Base-by-base conservation (phyloP, 1,140 invertebrate species). In the Whitmania pigra region DNA sequence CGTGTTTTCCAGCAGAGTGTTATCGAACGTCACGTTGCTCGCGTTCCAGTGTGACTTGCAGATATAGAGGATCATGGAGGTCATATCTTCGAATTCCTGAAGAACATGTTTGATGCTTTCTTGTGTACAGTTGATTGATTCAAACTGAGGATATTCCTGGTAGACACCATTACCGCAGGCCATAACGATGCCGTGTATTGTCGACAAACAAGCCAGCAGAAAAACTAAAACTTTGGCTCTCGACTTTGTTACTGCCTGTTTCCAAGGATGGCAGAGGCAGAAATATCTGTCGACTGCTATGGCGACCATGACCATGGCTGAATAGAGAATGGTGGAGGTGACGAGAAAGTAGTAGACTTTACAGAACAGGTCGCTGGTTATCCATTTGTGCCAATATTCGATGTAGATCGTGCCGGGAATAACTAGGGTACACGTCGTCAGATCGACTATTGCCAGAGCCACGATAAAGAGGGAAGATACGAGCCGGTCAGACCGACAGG, bases 281-380 rank as follows among this genome's bases (percentile, higher is more conserved):
- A 81, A 77, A 71, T 80, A 82, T 27, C 81, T 74, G 72, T 82
- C 81, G 49, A 80, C 75, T 29, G 80, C 80, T 36, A 82, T 81
- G 29, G 78, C 79, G 27, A 80, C 78, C 80, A 82, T 82, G 29
- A 82, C 78, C 67, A 81, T 78, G 3, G 79, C 77, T 18, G 80
- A 80, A 40, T 80, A 76, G 0, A 79, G 80, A 11, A 82, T 76
- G 63, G 78, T 81, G 69, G 77, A 80, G 0, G 79, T 80, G 20
- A 81, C 78, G 25, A 81, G 73, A 69, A 82, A 82, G 31, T 78
- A 76, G 69, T 80, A 82, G 22, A 79, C 73, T 71, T 81, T 81
- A 70, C 81, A 82, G 27, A 80, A 67, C 49, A 76, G 54, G 71
- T 81, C 79, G 73, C 20, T 27, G 27, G 53, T 18, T 20, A 71